Evolutionary conservation across 2,888 invertebrate genomes (phyloP).

Genomic region (Parapristionchus giblindavisi): DNA sequence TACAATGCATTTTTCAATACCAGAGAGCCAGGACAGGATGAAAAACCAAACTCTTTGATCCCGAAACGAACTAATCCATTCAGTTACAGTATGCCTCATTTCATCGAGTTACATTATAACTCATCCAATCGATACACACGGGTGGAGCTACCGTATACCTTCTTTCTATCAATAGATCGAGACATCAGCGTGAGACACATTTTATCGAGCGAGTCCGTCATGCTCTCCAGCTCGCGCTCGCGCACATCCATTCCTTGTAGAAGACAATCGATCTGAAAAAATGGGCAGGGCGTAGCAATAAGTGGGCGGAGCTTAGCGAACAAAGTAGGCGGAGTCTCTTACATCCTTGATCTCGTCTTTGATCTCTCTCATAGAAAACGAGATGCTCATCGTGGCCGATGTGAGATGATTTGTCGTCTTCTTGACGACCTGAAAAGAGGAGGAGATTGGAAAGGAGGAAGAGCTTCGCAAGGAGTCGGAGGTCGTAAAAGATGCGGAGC

Average conservation of each 20-base stretch:
- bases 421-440: conserved; percentile 10
- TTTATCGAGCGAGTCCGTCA: conserved; percentile 30
- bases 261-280: conserved; percentile 23
- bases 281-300: neutral
- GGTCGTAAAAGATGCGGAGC: no score
- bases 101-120: neutral
- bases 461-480: no score
- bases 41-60: no score
- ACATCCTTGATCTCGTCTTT: conserved; percentile 31
- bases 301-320: neutral
- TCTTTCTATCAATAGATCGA: conserved; percentile 23
- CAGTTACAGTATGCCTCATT: neutral
- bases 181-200: conserved; percentile 23
- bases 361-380: conserved; percentile 17
- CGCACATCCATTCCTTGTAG: conserved; percentile 2
- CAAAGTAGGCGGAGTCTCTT: no score
- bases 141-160: conserved; percentile 8
- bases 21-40: no score
- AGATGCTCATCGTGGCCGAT: conserved; percentile 24
- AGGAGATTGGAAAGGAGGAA: no score
- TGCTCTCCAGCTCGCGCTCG: conserved; percentile 28
- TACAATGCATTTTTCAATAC: no score
- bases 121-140: neutral
- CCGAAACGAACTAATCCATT: no score
- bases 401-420: conserved; percentile 28